Evolutionary conservation across 2,113 vertebrate species (phyloP).

Genomic region (Loxodonta africana): DNA sequence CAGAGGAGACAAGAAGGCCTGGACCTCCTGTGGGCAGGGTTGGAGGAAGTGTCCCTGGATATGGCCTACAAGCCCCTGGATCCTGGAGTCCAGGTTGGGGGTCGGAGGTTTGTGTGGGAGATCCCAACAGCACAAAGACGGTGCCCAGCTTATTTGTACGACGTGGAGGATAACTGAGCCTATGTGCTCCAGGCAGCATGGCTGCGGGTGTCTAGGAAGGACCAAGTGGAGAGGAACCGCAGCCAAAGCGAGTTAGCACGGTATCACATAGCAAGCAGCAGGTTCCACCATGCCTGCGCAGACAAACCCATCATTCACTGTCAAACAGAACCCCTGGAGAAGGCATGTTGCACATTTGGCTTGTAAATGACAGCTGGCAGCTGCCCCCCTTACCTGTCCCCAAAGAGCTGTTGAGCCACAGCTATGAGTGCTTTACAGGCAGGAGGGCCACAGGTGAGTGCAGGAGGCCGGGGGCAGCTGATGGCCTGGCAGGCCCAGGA

Average conservation of each 20-base stretch:
- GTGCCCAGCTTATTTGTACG: background rate
- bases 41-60: too few relatives aligned
- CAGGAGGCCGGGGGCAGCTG: background rate
- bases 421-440: background rate
- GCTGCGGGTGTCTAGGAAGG: background rate
- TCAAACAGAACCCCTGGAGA: background rate
- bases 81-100: background rate
- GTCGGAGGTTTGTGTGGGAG: background rate
- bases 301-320: background rate
- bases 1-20: background rate
- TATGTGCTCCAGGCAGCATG: accelerated
- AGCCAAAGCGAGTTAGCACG: background rate
- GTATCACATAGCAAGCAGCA: accelerated
- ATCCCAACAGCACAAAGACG: accelerated
- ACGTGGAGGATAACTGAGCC: accelerated
- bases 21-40: background rate
- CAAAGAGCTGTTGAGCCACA: background rate
- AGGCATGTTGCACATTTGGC: background rate
- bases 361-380: conserved; percentile 20
- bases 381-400: background rate
- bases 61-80: background rate
- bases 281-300: background rate
- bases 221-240: background rate
- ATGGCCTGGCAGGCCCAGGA: background rate
- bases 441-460: background rate